Evolutionary conservation across 2,113 vertebrate species (phyloP).

Genomic region (Plestiodon gilberti): DNA sequence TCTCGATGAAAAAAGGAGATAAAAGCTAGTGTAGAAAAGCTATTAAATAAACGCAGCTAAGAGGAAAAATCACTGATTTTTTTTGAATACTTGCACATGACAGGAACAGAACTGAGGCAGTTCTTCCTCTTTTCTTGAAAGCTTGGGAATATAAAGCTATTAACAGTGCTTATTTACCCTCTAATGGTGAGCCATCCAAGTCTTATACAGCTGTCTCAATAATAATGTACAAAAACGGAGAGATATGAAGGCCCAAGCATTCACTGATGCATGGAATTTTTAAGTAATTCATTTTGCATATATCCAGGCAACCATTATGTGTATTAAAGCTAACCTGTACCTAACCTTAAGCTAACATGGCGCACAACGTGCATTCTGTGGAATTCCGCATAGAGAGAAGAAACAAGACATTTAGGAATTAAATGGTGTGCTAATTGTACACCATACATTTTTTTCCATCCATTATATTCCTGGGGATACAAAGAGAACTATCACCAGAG

Average conservation of each 20-base stretch:
- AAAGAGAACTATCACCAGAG: too few relatives aligned
- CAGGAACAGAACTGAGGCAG: not conserved
- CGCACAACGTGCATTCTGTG: not conserved
- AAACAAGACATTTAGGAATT: not conserved
- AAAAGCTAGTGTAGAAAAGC: conserved; percentile 8
- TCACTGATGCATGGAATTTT: conserved; percentile 44
- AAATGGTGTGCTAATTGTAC: not conserved
- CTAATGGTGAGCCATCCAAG: conserved; percentile 16
- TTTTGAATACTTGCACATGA: not conserved
- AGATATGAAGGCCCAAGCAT: conserved; percentile 46
- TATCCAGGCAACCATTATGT: conserved; percentile 58
- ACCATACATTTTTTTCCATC: too few relatives aligned
- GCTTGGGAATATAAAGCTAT: not conserved
- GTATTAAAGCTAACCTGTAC: conserved; percentile 35
- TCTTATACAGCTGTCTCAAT: not conserved
- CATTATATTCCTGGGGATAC: too few relatives aligned
- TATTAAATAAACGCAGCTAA: conserved; percentile 26
- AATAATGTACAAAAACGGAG: conserved; percentile 31
- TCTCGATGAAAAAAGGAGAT: not conserved
- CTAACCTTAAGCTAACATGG: not conserved
- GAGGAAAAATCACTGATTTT: not conserved
- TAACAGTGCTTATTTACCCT: not conserved
- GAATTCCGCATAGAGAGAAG: not conserved
- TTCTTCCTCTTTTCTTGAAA: not conserved
- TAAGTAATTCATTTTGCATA: conserved; percentile 63